phyloP scores from a whole-genome alignment of 2,113 vertebrate species.

The Pseudorasbora parva region DNA sequence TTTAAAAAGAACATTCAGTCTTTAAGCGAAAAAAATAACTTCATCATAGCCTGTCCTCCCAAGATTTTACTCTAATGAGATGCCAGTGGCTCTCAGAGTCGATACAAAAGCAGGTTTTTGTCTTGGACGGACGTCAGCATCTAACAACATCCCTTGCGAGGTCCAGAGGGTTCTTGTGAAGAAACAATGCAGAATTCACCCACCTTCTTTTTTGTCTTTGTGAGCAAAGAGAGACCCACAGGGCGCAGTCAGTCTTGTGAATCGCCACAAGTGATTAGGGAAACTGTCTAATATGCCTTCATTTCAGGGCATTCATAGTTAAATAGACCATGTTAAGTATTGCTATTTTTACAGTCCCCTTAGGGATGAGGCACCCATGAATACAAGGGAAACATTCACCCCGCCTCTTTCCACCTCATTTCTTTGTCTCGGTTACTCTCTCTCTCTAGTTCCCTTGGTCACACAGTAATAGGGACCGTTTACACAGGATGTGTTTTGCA shows the following conservation, averaged over 20 bases:
- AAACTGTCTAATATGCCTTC: constrained; percentile 47
- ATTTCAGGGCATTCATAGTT: constrained; percentile 53
- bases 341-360: constrained; percentile 54
- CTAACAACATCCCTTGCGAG: background rate
- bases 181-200: constrained; percentile 2
- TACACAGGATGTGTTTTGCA: constrained; percentile 19
- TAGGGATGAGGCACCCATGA: constrained; percentile 44
- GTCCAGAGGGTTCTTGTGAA: background rate
- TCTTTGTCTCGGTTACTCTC: constrained; percentile 2
- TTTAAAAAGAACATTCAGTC: background rate
- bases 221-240: constrained; percentile 21
- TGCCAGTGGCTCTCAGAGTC: constrained; percentile 1
- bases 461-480: background rate
- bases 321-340: constrained; percentile 55
- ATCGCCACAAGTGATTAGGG: constrained; percentile 54
- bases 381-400: constrained; percentile 30
- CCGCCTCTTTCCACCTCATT: constrained; percentile 5
- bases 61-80: constrained; percentile 1
- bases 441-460: constrained; percentile 27
- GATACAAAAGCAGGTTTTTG: background rate
- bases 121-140: constrained; percentile 1
- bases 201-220: background rate
- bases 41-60: background rate
- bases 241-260: constrained; percentile 27
- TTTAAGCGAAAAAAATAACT: background rate